Conservation (phyloP, 2,113 vertebrate genomes). For the Thamnaconus septentrionalis region DNA sequence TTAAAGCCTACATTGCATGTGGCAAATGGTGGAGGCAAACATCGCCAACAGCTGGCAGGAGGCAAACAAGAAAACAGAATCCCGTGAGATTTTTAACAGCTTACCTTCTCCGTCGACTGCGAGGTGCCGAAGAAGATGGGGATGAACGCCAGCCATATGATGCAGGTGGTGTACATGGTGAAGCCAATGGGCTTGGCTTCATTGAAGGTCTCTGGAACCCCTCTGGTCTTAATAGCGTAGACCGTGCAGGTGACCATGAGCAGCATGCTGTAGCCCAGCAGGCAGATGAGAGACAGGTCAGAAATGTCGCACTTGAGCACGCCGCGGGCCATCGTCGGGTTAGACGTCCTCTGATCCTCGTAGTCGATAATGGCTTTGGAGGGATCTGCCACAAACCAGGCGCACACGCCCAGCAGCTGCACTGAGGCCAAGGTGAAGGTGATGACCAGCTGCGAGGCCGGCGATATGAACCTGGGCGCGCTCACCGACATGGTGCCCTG, state of each 20-base stretch:
- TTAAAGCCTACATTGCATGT: no score
- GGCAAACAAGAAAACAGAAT: background rate
- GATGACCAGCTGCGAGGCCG: constrained; percentile 75
- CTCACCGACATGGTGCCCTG: constrained; percentile 77
- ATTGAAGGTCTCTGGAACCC: constrained; percentile 97
- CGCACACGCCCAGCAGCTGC: constrained; percentile 78
- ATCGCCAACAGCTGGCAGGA: background rate
- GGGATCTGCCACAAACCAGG: constrained; percentile 76
- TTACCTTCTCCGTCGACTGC: constrained; percentile 89
- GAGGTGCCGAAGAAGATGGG: constrained; percentile 98
- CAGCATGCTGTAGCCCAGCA: constrained; percentile 98
- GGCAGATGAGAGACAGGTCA: constrained; percentile 87
- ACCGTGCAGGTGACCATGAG: constrained; percentile 99
- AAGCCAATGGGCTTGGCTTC: constrained; percentile 98
- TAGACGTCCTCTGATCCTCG: constrained; percentile 75
- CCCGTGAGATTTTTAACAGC: constrained; percentile 2
- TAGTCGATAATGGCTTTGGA: constrained; percentile 78
- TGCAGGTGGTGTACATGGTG: constrained; percentile 82
- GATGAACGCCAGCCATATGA: constrained; percentile 84
- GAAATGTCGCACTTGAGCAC: constrained; percentile 80
- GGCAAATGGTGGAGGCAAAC: no score
- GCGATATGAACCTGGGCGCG: constrained; percentile 75
- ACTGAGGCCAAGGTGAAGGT: constrained; percentile 76
- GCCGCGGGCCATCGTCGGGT: constrained; percentile 70
- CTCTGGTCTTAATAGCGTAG: constrained; percentile 88